Evolutionary conservation across 2,113 vertebrate species (phyloP).

Genomic region (Pseudonaja textilis): DNA sequence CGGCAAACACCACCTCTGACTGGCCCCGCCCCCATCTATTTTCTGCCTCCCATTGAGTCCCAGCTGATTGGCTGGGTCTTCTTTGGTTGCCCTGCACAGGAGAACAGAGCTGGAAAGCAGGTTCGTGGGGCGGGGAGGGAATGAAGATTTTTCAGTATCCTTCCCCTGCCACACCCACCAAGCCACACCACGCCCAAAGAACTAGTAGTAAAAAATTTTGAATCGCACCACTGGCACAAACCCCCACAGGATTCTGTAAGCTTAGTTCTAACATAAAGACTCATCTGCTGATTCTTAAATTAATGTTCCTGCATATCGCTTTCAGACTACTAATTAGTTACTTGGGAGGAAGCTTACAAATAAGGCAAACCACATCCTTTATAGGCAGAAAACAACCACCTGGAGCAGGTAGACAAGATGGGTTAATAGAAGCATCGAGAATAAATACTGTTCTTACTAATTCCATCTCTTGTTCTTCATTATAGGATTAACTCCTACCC

Average conservation of each 20-base stretch:
- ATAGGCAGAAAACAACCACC: background rate
- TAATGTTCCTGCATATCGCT: background rate
- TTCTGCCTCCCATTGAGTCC: no score
- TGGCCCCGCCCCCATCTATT: no score
- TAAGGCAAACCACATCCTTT: background rate
- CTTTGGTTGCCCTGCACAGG: no score
- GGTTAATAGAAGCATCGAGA: background rate
- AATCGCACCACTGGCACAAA: background rate
- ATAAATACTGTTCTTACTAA: background rate
- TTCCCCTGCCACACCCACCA: no score
- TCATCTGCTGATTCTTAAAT: background rate
- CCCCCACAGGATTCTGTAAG: accelerated
- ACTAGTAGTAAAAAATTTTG: no score
- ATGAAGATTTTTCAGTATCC: no score
- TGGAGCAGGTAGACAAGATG: background rate
- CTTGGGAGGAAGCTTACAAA: background rate
- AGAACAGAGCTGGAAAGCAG: no score
- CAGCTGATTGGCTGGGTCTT: no score
- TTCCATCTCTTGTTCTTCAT: background rate
- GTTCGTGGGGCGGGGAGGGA: no score
- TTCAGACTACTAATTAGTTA: background rate
- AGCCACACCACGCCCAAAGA: no score
- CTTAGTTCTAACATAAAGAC: background rate
- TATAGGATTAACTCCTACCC: background rate
- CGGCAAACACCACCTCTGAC: no score